Percentiles rank a stretch among this genome's conserved stretches.
phyloP scores from a whole-genome alignment of 2,797 vertebrate species.

The Oreonectes daqikongensis region DNA sequence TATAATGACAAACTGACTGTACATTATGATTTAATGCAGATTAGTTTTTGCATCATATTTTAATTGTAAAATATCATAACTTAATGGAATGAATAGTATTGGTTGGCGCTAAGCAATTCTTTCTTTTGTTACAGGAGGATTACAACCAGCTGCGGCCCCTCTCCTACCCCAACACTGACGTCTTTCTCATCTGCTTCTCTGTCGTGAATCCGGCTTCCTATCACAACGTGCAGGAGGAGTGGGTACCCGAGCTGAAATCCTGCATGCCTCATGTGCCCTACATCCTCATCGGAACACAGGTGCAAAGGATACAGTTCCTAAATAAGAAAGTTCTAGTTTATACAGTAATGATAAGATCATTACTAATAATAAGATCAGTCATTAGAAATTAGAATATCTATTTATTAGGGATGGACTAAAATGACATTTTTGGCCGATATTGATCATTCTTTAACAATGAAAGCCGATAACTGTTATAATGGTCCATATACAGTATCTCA shows the following conservation, averaged over 20 bases:
- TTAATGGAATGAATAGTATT: background rate
- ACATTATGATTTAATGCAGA: background rate
- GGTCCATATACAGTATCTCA: no score
- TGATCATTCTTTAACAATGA: no score
- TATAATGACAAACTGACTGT: background rate
- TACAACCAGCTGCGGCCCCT: slow-evolving; percentile 87
- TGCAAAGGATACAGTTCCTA: slow-evolving; percentile 48
- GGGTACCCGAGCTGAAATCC: slow-evolving; percentile 85
- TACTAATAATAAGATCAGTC: no score
- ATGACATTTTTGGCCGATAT: no score
- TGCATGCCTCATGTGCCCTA: slow-evolving; percentile 88
- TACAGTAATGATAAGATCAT: no score
- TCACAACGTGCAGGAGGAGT: slow-evolving; percentile 87
- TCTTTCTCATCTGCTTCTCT: slow-evolving; percentile 88
- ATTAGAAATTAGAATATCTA: no score
- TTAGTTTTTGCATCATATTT: background rate
- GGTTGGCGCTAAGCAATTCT: background rate
- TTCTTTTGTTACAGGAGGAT: slow-evolving; percentile 77
- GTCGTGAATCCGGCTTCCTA: slow-evolving; percentile 88
- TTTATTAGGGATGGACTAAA: no score
- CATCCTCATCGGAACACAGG: slow-evolving; percentile 88
- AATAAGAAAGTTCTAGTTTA: no score
- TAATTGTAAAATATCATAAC: background rate
- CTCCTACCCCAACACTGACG: slow-evolving; percentile 87
- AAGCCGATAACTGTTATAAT: no score